Evolutionary conservation across 2,797 vertebrate genomes (phyloP), one percentile per base, ranked within the genome.

Genomic region (Sebastes reedi): DNA sequence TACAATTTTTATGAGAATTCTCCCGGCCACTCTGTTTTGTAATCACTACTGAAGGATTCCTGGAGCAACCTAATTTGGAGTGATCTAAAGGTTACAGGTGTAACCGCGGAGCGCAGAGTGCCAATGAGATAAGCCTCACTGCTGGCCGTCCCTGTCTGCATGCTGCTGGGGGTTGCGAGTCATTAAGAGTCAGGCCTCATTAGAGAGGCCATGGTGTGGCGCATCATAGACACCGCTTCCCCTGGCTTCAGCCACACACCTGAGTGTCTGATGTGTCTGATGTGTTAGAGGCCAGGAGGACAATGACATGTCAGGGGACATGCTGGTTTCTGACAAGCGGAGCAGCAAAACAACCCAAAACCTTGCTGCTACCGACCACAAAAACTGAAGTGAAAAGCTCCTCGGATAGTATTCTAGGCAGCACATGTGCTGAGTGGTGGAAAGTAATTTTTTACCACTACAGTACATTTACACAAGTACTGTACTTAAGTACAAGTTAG

Each of bases 61-160:
- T 69, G 25, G 67, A 78, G 84, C 88, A 89, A 70, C 84, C 87
- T 91, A 86, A 93, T 92, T 89, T 88, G 76, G 76, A 90, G 81
- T 88, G 90, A 93, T 93, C 86, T 89, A 92, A 91, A 92, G 90
- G 91, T 93, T 91, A 90, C 89, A 89, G 87, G 91, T 93, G 90
- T 91, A 88, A 86, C 90, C 75, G 79, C 65, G 30, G 77, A 81
- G 91, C 75, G 89, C 77, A 84, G 87, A 88, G 87, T 84, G 82
- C 60, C 86, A 88, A 83, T 85, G 88, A 91, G 88, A 88, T 82
- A 84, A 90, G 82, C 76, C 81, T 82, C 66, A 67, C 64, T 46
- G 83, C 83, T 84, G 89, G 88, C 82, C 81, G 67, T 81, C 75
- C 54, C 85, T 80, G 80, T 84, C 86, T 83, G 87, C 42, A 42